Base-by-base conservation (phyloP, 2,888 invertebrate species). In the Tiliacea citrago region DNA sequence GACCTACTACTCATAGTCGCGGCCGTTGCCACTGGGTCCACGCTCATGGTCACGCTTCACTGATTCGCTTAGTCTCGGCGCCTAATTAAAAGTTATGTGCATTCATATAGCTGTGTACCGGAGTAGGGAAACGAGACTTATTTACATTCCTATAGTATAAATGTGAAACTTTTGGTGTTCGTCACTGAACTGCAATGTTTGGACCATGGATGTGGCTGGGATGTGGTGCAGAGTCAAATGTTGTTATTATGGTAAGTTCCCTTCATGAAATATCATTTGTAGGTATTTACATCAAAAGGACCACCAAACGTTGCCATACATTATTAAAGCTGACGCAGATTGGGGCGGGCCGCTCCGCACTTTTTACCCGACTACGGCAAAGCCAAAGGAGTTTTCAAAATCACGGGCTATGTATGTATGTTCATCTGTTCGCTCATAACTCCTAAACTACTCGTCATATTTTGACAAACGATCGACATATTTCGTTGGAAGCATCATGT, bases 61-160 rank as follows among this genome's bases (percentile, higher is more conserved):
- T 29, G 3, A 29, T 29, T 8, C 21, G 51, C 60, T 72, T 45
- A 60, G 62, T 53, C 16, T 66, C n/a, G 21, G 53, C 12, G 12
- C 35, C 84, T 82, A 84, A 82, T 82, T 82, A 82, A 72, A 81
- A 82, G 60, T 84, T 84, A 21, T 66, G 24, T 63, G 60, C 71
- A 76, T 60, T 66, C 68, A 60, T 13, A 42, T 9, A 0, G 29
- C 21, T 24, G 16, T 4, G 5, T 4, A n/a, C n/a, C n/a, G 5
- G 53, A 68, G 58, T 68, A 45, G 49, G 63, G 53, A 24, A 75
- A 39, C 21, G 13, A 0, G 21, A 55, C 63, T 68, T 76, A 55
- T 68, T 81, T 81, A 68, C 75, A 55, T 68, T 81, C 18, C 24
- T 29, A n/a, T 63, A 13, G 21, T 18, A 55, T 47, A 39, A 66